Percentiles rank a stretch among this genome's conserved stretches.
phyloP scores from a whole-genome alignment of 2,797 vertebrate species.

The Zalophus californianus region DNA sequence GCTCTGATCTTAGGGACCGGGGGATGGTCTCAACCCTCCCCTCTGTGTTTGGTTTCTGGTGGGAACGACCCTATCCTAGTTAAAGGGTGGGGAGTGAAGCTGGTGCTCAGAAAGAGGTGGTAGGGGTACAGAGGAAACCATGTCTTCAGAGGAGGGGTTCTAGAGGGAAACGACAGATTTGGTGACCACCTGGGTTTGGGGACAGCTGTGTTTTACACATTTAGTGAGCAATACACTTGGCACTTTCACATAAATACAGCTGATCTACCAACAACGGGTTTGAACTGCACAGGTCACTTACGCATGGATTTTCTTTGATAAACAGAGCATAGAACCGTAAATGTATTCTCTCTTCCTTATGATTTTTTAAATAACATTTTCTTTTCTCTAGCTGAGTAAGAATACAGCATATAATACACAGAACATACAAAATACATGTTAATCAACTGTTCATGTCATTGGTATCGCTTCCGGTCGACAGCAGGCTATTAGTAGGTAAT shows the following conservation, averaged over 20 bases:
- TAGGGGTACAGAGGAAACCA: neutral
- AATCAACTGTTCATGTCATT: neutral
- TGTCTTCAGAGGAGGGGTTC: neutral
- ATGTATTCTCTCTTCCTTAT: neutral
- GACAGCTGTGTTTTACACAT: neutral
- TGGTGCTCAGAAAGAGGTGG: neutral
- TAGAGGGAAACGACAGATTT: neutral
- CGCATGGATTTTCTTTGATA: neutral
- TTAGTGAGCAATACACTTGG: neutral
- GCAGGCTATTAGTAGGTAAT: neutral
- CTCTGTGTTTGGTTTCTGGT: neutral
- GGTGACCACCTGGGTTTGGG: neutral
- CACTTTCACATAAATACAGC: neutral
- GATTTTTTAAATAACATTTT: neutral
- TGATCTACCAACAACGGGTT: neutral
- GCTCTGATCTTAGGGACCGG: neutral
- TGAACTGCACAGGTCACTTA: neutral
- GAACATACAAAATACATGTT: neutral
- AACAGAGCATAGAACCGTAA: neutral
- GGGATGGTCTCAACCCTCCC: neutral
- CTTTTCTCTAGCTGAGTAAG: neutral
- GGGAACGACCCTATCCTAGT: neutral
- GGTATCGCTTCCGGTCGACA: neutral
- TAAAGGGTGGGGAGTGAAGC: neutral
- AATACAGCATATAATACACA: neutral